Percentiles rank a stretch among this genome's conserved stretches.
These are phyloP conservation scores for Ceratosolen solmsi DNA, from an alignment of 1,140 invertebrate species.

Conservation along the genomic window DNA sequence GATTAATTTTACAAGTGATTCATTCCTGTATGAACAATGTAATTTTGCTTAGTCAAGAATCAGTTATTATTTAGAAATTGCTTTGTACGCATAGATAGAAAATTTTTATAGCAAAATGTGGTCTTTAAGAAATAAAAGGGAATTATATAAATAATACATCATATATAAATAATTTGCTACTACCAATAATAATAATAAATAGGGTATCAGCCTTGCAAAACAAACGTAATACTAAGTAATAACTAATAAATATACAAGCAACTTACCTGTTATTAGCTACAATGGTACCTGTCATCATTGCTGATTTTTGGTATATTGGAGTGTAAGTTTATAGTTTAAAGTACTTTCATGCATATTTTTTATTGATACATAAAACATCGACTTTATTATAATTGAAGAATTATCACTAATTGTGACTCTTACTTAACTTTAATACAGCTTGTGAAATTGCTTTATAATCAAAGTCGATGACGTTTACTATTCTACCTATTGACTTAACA, in stretches of 20 bases:
- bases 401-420: slow-evolving; percentile 1
- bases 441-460: slow-evolving; percentile 36
- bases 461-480: slow-evolving; percentile 47
- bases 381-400: slow-evolving; percentile 36
- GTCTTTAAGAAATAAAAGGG: slow-evolving; percentile 24
- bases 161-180: slow-evolving; percentile 15
- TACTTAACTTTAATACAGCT: not conserved
- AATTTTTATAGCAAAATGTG: slow-evolving; percentile 6
- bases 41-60: too few species aligned
- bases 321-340: slow-evolving; percentile 64
- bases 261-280: slow-evolving; percentile 64
- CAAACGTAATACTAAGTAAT: slow-evolving; percentile 44
- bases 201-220: slow-evolving; percentile 26
- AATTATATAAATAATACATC: not conserved
- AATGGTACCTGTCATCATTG: slow-evolving; percentile 62
- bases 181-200: slow-evolving; percentile 12
- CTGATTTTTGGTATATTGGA: slow-evolving; percentile 70
- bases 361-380: slow-evolving; percentile 24
- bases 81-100: slow-evolving; percentile 29
- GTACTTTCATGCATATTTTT: slow-evolving; percentile 32
- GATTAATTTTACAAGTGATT: slow-evolving; percentile 25
- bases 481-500: slow-evolving; percentile 16
- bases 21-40: slow-evolving; percentile 4
- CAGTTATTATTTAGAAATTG: slow-evolving; percentile 21
- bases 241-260: slow-evolving; percentile 68